phyloP scores from a whole-genome alignment of 2,888 invertebrate species.

The Seira ritae region DNA sequence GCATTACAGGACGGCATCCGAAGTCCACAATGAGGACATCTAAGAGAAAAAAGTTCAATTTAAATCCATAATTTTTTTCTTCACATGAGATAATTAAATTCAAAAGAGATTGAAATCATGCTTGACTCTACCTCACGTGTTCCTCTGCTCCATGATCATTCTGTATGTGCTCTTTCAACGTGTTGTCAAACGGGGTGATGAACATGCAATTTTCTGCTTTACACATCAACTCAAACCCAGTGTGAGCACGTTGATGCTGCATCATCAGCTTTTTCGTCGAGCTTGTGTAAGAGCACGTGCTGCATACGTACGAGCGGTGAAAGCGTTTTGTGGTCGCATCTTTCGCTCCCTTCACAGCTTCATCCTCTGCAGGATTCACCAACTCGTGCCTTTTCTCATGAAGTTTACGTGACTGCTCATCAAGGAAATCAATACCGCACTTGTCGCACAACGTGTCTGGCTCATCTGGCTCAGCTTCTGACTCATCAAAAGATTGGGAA shows the following conservation, averaged over 20 bases:
- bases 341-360: conserved; percentile 36
- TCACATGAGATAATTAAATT: conserved; percentile 19
- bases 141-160: conserved; percentile 68
- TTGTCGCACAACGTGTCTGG: conserved; percentile 78
- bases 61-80: too few relatives aligned
- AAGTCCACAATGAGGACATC: conserved; percentile 74
- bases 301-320: conserved; percentile 76
- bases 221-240: conserved; percentile 75
- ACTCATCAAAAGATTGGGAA: too few relatives aligned
- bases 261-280: conserved; percentile 77
- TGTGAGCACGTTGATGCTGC: conserved; percentile 78
- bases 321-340: conserved; percentile 50
- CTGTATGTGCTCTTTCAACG: conserved; percentile 74
- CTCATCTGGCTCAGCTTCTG: conserved; percentile 76
- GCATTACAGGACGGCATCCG: conserved; percentile 67
- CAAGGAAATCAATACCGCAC: conserved; percentile 79
- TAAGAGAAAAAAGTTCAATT: conserved; percentile 25
- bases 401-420: conserved; percentile 78
- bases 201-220: conserved; percentile 74
- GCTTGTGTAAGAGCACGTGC: conserved; percentile 77
- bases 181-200: conserved; percentile 74
- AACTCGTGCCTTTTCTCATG: conserved; percentile 77
- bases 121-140: conserved; percentile 62
- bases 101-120: not conserved
- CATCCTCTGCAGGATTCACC: conserved; percentile 29